phyloP scores from a whole-genome alignment of 2,113 vertebrate genomes.

The Mus pahari region DNA sequence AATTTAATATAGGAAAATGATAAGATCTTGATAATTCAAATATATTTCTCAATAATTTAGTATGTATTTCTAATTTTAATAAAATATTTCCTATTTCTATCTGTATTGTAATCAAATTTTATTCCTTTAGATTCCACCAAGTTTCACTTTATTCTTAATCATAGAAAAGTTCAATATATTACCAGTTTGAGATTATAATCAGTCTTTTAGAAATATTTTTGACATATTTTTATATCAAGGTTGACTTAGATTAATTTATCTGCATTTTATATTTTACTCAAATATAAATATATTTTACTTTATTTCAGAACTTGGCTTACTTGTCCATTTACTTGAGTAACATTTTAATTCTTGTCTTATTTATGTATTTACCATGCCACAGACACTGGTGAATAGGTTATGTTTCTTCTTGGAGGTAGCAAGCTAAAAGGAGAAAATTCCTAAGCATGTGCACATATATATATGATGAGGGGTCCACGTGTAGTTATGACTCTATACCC shows the following conservation, averaged over 20 bases:
- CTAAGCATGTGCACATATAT: not conserved
- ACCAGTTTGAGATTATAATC: too few relatives aligned
- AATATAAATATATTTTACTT: too few relatives aligned
- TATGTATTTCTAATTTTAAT: not conserved
- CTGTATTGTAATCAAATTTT: not conserved
- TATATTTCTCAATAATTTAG: constrained; percentile 35
- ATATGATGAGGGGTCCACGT: not conserved
- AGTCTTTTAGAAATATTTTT: not conserved
- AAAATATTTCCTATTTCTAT: not conserved
- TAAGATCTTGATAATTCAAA: not conserved
- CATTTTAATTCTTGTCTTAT: not conserved
- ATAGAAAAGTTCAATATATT: not conserved
- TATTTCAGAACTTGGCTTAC: not conserved
- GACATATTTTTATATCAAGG: not conserved
- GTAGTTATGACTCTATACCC: not conserved
- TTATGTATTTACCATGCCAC: not conserved
- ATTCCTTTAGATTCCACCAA: not conserved
- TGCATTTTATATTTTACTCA: not conserved
- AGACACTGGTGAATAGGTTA: not conserved
- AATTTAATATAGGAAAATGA: not conserved
- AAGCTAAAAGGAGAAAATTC: not conserved
- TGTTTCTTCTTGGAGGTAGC: not conserved
- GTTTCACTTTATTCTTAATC: not conserved
- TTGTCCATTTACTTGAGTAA: not conserved
- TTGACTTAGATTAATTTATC: not conserved